These are phyloP conservation scores for Coturnix japonica DNA, from an alignment of 2,113 vertebrate genomes.

Conservation along the genomic window DNA sequence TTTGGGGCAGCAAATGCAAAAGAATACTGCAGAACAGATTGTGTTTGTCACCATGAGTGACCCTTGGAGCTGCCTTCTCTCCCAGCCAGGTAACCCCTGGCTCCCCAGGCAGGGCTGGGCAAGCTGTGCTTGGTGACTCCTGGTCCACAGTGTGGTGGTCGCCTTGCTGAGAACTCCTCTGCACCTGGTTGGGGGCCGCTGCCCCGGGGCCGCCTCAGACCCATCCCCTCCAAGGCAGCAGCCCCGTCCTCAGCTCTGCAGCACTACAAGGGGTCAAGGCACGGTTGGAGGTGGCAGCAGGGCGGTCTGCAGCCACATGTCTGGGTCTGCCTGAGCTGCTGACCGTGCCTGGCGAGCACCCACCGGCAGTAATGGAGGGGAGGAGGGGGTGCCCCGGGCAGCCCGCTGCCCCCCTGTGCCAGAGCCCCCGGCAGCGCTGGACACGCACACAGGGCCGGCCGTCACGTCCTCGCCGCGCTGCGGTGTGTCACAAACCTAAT, in stretches of 20 bases:
- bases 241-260: neutral
- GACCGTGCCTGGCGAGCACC: neutral
- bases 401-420: neutral
- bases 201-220: neutral
- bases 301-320: neutral
- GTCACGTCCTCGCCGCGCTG: neutral
- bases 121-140: too few species aligned
- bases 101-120: neutral
- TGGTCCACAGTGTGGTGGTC: neutral
- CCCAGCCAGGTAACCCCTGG: fast-evolving
- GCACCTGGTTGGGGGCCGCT: fast-evolving
- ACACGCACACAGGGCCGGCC: fast-evolving
- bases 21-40: slow-evolving; percentile 23
- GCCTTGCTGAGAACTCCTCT: neutral
- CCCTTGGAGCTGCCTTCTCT: neutral
- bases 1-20: slow-evolving; percentile 12
- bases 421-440: fast-evolving
- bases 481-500: slow-evolving; percentile 44
- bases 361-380: neutral
- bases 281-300: neutral
- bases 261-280: neutral
- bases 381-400: neutral
- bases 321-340: neutral
- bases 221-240: neutral
- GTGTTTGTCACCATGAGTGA: neutral